Evolutionary conservation across 1,140 invertebrate genomes (phyloP), one percentile per base, ranked within the genome.

Genomic region (Euura lappo): DNA sequence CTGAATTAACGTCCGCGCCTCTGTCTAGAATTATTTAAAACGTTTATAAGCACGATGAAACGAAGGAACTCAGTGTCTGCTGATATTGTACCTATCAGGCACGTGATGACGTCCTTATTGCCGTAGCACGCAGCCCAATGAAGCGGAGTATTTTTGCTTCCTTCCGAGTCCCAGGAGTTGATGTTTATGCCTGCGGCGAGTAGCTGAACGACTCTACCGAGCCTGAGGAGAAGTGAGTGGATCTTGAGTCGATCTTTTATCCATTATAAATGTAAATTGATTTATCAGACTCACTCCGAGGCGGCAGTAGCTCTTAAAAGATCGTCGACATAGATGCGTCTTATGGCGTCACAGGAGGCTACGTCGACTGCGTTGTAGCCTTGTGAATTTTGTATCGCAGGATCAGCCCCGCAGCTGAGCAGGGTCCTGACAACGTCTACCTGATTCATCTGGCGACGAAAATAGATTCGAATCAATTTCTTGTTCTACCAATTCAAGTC

Each of bases 91-190:
- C 91, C 87, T 80, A 91, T 89, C 65, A 92, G 85, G 83, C 87
- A 92, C 44, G 87, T 80, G 2, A 92, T 85, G 69, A 91, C 88
- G 71, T 91, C 88, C 76, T 87, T 88, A 79, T 90, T 90, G 11
- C 89, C 90, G 82, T 90, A 92, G 77, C 90, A 91, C 51, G 91
- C 91, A 70, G 91, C 92, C 91, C 91, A 92, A 81, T 93, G 91
- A 43, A 93, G 83, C 8, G 91, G 90, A 4, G 91, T 91, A 78
- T 92, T 92, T 80, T 88, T 87, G 79, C 89, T 91, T 28, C 88
- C 87, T 71, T 89, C 86, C 46, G 89, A 91, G 79, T 92, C 91
- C 79, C 84, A 87, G 4, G 90, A 87, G 80, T 92, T 92, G 0
- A 92, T 87, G 75, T 87, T 83, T 65, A 92, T 86, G 46, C 92